A percentile compares a stretch with the other conserved stretches of the same genome.
phyloP scores from a whole-genome alignment of 2,113 vertebrate genomes.

The Climacteris rufus region DNA sequence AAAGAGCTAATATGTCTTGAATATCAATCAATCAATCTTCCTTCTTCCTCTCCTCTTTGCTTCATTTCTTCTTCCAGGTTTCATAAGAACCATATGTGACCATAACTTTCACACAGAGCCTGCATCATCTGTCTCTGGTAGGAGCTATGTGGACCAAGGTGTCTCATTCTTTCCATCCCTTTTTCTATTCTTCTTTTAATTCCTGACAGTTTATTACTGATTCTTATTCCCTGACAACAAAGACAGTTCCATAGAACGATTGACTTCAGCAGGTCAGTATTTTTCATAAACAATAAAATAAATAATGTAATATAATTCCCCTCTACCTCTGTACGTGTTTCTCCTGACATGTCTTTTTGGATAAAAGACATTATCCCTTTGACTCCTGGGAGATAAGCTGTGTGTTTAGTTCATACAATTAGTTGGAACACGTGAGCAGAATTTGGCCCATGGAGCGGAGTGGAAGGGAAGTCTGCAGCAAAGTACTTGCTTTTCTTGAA shows the following conservation, averaged over 20 bases:
- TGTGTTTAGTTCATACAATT: background rate
- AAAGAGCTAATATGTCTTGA: background rate
- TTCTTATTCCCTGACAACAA: background rate
- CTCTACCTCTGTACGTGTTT: background rate
- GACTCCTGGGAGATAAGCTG: background rate
- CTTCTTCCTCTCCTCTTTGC: background rate
- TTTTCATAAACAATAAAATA: background rate
- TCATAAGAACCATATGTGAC: no score
- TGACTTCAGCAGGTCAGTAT: background rate
- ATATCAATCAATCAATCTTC: background rate
- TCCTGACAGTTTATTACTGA: background rate
- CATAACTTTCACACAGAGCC: background rate
- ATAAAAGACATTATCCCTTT: background rate
- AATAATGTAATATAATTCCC: background rate
- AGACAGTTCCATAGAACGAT: background rate
- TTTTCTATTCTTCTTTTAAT: background rate
- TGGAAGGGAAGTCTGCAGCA: background rate
- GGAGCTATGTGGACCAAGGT: background rate
- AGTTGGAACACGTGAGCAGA: background rate
- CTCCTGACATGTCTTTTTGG: background rate
- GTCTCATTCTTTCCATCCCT: background rate
- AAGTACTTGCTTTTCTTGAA: background rate
- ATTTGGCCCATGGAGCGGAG: background rate
- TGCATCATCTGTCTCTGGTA: background rate
- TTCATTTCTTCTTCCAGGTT: background rate